Percentiles rank a stretch among this genome's conserved stretches.
These are phyloP conservation scores for Mormyrus proboscirostris DNA, from an alignment of 2,797 vertebrate genomes.

Conservation along the genomic window DNA sequence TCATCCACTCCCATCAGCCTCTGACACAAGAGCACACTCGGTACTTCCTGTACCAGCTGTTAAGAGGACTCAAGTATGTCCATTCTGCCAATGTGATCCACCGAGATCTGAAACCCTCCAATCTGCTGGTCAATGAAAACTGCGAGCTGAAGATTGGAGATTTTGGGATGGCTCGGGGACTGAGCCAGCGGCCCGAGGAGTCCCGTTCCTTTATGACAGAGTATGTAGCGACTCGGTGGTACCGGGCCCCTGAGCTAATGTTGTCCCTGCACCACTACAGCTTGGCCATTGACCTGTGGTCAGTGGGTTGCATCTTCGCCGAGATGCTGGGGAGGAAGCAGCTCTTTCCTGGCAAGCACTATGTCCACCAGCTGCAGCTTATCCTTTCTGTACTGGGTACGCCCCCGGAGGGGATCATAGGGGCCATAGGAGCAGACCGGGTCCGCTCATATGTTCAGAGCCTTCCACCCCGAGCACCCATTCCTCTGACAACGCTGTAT, in stretches of 20 bases:
- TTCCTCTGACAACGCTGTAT: conserved; percentile 72
- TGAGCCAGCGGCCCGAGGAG: conserved; percentile 77
- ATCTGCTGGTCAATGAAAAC: conserved; percentile 85
- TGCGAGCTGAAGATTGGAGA: conserved; percentile 91
- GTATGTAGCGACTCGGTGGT: conserved; percentile 90
- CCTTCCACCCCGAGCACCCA: conserved; percentile 67
- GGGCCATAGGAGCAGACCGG: conserved; percentile 76
- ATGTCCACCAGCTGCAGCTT: conserved; percentile 84
- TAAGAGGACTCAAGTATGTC: conserved; percentile 85
- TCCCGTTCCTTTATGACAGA: conserved; percentile 86
- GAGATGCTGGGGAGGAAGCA: conserved; percentile 86
- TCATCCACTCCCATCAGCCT: conserved; percentile 80
- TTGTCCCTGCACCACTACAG: conserved; percentile 84
- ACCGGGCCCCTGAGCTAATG: conserved; percentile 85
- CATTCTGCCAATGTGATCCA: conserved; percentile 89
- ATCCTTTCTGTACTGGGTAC: conserved; percentile 83
- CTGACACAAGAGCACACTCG: conserved; percentile 82
- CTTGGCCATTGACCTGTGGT: conserved; percentile 87
- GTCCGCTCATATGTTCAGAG: conserved; percentile 81
- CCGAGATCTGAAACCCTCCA: conserved; percentile 86
- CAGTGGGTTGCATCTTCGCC: conserved; percentile 85
- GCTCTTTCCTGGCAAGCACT: conserved; percentile 84
- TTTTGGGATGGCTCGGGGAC: conserved; percentile 86
- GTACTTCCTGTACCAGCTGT: conserved; percentile 87
- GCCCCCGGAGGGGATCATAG: conserved; percentile 70